Evolutionary conservation across 2,113 vertebrate genomes (phyloP).

Genomic region (Myodes glareolus): DNA sequence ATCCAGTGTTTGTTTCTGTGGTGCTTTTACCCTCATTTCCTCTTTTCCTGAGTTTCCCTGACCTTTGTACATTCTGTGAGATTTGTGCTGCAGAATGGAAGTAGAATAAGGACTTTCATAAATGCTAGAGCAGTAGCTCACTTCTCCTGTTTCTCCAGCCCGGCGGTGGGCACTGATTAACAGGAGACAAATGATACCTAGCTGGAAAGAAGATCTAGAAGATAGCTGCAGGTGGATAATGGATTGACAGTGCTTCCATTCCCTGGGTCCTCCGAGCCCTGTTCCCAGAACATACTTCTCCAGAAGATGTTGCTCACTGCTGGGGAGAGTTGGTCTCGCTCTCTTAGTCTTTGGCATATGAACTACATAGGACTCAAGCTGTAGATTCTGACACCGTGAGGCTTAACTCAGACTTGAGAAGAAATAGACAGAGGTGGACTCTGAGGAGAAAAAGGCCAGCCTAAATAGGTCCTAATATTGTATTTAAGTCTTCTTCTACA

Average conservation of each 20-base stretch:
- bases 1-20: background rate
- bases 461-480: background rate
- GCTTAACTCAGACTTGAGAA: background rate
- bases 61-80: background rate
- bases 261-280: background rate
- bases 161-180: background rate
- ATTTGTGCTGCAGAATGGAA: conserved; percentile 18
- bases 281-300: background rate
- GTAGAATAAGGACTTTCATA: background rate
- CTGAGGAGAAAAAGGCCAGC: background rate
- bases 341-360: background rate
- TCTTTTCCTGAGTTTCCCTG: background rate
- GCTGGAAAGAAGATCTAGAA: background rate
- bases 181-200: background rate
- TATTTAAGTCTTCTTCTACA: background rate
- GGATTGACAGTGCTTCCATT: background rate
- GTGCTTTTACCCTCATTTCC: background rate
- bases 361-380: background rate
- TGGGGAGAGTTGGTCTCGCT: background rate
- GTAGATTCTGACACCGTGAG: background rate
- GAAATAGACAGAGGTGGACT: background rate
- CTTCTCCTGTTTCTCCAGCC: background rate
- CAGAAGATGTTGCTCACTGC: background rate
- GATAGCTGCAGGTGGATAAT: background rate
- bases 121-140: background rate